phyloP scores from a whole-genome alignment of 2,888 invertebrate genomes.

The Scaptomyza polygonia region DNA sequence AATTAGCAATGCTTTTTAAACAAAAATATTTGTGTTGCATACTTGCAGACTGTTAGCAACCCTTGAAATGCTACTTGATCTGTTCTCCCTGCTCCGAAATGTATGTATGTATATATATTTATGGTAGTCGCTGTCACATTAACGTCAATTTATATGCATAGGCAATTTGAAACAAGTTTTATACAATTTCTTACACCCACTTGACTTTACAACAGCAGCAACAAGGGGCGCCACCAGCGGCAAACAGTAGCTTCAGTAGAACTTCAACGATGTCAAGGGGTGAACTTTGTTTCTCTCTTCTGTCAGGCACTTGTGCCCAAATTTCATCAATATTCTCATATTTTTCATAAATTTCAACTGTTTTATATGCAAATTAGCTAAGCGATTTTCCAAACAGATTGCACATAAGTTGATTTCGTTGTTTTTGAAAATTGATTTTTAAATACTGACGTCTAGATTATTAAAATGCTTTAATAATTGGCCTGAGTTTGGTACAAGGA shows the following conservation, averaged over 20 bases:
- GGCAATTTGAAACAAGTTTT: slow-evolving; percentile 84
- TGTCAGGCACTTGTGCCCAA: slow-evolving; percentile 55
- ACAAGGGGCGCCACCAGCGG: slow-evolving; percentile 21
- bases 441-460: slow-evolving; percentile 67
- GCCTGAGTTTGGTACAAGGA: neutral
- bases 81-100: slow-evolving; percentile 31
- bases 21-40: slow-evolving; percentile 46
- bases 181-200: slow-evolving; percentile 84
- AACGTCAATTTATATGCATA: slow-evolving; percentile 85
- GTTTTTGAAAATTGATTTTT: slow-evolving; percentile 67
- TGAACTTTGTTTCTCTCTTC: slow-evolving; percentile 26
- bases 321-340: slow-evolving; percentile 80
- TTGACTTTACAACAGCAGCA: slow-evolving; percentile 75
- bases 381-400: slow-evolving; percentile 68
- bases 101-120: slow-evolving; percentile 36
- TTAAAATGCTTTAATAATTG: slow-evolving; percentile 80
- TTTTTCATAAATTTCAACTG: slow-evolving; percentile 78
- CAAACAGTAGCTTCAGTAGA: slow-evolving; percentile 20
- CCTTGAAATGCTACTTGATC: slow-evolving; percentile 8
- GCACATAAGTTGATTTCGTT: slow-evolving; percentile 58
- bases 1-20: slow-evolving; percentile 52
- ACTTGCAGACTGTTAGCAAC: slow-evolving; percentile 45
- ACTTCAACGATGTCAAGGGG: slow-evolving; percentile 46
- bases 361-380: slow-evolving; percentile 84
- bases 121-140: slow-evolving; percentile 75